Conservation (phyloP, 2,888 invertebrate genomes). For the Blastobasis lacticolella region DNA sequence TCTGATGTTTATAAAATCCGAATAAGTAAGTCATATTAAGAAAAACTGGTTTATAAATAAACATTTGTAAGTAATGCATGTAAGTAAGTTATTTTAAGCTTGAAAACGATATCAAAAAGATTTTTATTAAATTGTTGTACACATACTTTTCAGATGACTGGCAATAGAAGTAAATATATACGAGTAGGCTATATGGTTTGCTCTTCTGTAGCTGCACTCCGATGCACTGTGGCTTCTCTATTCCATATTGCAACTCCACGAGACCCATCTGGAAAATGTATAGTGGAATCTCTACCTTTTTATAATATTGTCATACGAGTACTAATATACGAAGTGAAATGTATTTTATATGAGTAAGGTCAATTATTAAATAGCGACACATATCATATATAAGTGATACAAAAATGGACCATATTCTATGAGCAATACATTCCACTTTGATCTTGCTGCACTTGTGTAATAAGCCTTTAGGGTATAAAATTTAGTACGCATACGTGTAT, state of each 20-base stretch:
- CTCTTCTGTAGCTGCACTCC: slow-evolving; percentile 47
- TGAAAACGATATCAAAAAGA: neutral
- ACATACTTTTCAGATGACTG: slow-evolving; percentile 59
- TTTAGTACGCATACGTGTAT: slow-evolving; percentile 41
- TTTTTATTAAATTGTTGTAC: no score
- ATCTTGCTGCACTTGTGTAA: no score
- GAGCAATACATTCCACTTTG: no score
- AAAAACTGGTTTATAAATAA: no score
- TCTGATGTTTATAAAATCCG: no score
- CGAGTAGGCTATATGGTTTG: slow-evolving; percentile 52
- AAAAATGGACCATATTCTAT: no score
- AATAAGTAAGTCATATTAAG: no score
- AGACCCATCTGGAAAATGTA: slow-evolving; percentile 45
- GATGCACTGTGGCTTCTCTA: slow-evolving; percentile 47
- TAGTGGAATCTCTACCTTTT: neutral
- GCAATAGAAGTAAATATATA: slow-evolving; percentile 64
- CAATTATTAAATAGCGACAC: no score
- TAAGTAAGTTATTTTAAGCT: neutral
- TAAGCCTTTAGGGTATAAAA: no score
- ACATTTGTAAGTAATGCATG: neutral
- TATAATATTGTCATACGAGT: neutral
- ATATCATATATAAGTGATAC: no score
- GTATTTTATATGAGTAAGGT: no score
- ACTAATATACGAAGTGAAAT: no score
- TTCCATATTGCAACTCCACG: slow-evolving; percentile 49